phyloP scores from a whole-genome alignment of 2,113 vertebrate species.

The Psittacara wagleri region DNA sequence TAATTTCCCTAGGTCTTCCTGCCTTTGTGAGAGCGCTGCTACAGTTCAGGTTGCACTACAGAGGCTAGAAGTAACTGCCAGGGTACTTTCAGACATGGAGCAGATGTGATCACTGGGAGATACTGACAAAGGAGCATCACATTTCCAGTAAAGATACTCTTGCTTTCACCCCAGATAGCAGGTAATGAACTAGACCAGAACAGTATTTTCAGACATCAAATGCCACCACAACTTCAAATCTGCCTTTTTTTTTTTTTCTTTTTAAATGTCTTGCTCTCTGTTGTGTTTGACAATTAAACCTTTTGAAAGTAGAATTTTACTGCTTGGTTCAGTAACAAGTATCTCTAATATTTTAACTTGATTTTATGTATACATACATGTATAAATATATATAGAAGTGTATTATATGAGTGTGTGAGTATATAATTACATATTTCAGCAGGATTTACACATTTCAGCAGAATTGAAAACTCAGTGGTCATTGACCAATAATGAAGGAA shows the following conservation, averaged over 20 bases:
- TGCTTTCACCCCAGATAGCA: background rate
- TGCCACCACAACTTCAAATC: background rate
- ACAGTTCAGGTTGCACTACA: background rate
- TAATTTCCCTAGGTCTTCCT: background rate
- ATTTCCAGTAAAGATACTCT: background rate
- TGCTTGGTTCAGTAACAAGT: background rate
- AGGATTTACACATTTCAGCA: background rate
- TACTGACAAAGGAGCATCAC: background rate
- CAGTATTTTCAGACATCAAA: background rate
- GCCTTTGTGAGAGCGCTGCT: background rate
- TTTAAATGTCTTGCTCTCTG: background rate
- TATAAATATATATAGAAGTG: background rate
- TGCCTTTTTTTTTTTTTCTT: background rate
- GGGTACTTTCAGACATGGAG: background rate
- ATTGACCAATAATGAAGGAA: background rate
- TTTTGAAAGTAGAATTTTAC: background rate
- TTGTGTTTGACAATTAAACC: background rate
- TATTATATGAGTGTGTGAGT: background rate
- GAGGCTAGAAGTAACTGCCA: background rate
- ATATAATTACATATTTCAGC: background rate
- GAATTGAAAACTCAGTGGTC: background rate
- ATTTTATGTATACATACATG: background rate
- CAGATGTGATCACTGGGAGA: background rate
- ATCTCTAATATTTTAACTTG: background rate
- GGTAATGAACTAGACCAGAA: background rate